Evolutionary conservation across 92 coral and sea anemone genomes (phyloP).

Genomic region (Virgularia gustaviana): DNA sequence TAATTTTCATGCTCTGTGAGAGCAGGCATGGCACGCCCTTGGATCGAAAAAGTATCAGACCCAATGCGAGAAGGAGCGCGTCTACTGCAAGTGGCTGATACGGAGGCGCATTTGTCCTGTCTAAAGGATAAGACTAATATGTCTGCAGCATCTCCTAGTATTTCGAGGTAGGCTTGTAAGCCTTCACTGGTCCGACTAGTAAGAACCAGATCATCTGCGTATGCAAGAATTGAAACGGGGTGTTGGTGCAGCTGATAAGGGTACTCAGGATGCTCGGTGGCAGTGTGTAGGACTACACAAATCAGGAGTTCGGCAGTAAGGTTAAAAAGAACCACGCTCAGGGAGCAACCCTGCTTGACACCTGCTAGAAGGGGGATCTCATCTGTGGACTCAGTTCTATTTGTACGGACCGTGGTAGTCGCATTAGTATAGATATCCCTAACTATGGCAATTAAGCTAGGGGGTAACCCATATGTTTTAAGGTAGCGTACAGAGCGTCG

Average conservation of each 20-base stretch:
- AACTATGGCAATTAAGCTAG: background rate
- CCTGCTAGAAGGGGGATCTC: constrained; percentile 16
- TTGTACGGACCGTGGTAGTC: constrained; percentile 16
- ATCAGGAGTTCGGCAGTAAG: constrained; percentile 27
- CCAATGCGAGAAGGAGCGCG: constrained; percentile 1
- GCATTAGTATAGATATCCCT: constrained; percentile 11
- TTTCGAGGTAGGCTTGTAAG: constrained; percentile 21
- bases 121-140: constrained; percentile 7
- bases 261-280: background rate
- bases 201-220: constrained; percentile 37
- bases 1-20: constrained; percentile 11
- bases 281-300: background rate
- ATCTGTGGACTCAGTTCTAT: background rate
- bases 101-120: constrained; percentile 31
- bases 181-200: constrained; percentile 17
- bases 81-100: background rate
- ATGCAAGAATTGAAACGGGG: constrained; percentile 19
- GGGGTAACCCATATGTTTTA: constrained; percentile 18
- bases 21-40: background rate
- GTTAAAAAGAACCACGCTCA: constrained; percentile 21
- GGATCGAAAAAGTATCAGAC: constrained; percentile 1
- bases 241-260: background rate
- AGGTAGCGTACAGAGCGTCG: background rate
- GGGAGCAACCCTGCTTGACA: constrained; percentile 29
- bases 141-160: constrained; percentile 10